phyloP scores from a whole-genome alignment of 2,113 vertebrate genomes.

The Hoplias malabaricus region DNA sequence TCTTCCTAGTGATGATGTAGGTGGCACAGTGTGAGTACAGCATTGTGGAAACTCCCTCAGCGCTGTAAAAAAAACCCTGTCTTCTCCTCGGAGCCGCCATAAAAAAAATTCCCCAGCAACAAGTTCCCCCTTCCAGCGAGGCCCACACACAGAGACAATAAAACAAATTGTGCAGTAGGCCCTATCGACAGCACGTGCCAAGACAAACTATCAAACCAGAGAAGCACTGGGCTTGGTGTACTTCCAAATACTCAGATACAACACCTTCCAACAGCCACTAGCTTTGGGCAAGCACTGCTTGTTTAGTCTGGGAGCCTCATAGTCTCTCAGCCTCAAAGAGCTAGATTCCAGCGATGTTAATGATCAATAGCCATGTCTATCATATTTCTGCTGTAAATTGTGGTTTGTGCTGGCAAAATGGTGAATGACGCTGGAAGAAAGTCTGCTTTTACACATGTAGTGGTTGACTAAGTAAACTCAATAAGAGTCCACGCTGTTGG shows the following conservation, averaged over 20 bases:
- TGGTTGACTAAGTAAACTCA: neutral
- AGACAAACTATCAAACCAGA: slow-evolving; percentile 41
- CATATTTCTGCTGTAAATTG: neutral
- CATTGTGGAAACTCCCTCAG: slow-evolving; percentile 55
- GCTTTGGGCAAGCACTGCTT: neutral
- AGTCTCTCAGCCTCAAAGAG: neutral
- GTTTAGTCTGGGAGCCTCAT: slow-evolving; percentile 24
- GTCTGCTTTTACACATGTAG: neutral
- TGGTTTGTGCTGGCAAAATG: neutral
- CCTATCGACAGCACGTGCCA: slow-evolving; percentile 10
- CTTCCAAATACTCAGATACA: neutral
- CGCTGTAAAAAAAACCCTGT: slow-evolving; percentile 49
- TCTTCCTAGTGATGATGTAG: slow-evolving; percentile 44
- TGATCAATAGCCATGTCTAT: neutral
- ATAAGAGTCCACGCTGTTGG: neutral
- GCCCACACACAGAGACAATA: slow-evolving; percentile 51
- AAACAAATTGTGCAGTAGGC: slow-evolving; percentile 40
- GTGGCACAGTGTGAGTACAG: slow-evolving; percentile 25
- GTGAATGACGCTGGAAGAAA: neutral
- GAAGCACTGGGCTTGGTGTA: slow-evolving; percentile 18
- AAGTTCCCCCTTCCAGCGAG: slow-evolving; percentile 27
- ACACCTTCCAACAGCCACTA: neutral
- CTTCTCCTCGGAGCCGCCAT: slow-evolving; percentile 1
- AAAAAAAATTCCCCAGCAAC: slow-evolving; percentile 47
- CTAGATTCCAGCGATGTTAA: slow-evolving; percentile 9